phyloP scores from a whole-genome alignment of 2,888 invertebrate species.

The Pandemis cinnamomeana region DNA sequence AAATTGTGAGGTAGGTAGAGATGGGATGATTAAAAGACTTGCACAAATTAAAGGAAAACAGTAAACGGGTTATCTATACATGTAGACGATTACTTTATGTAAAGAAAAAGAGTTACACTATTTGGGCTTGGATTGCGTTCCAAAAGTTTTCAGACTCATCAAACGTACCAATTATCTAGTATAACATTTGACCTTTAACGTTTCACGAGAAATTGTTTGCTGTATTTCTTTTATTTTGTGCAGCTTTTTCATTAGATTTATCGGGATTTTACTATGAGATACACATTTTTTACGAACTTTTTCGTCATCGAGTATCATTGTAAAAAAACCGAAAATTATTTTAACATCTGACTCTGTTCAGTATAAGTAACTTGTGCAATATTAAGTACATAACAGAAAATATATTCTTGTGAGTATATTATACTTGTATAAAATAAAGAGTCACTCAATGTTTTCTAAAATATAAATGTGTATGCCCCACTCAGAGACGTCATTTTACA shows the following conservation, averaged over 20 bases:
- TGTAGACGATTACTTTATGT: neutral
- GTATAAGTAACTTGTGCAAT: no score
- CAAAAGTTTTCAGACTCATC: conserved; percentile 15
- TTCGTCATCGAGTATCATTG: neutral
- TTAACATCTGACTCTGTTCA: neutral
- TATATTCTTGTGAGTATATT: neutral
- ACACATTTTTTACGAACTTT: neutral
- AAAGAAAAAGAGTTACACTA: neutral
- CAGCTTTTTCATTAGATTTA: conserved; percentile 9
- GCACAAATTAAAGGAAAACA: conserved; percentile 17
- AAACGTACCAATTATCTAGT: conserved; percentile 19
- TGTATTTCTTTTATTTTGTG: conserved; percentile 9
- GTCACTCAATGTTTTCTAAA: no score
- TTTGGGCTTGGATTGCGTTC: conserved; percentile 12
- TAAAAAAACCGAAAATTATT: neutral
- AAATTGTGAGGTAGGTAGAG: conserved; percentile 69
- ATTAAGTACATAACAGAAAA: neutral
- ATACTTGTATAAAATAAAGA: no score
- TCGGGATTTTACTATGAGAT: neutral
- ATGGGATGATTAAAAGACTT: conserved; percentile 46
- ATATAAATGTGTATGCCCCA: neutral
- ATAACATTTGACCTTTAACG: conserved; percentile 8
- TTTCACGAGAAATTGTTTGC: conserved; percentile 3
- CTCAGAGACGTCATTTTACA: neutral
- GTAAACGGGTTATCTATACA: neutral